Evolutionary conservation across 2,797 vertebrate genomes (phyloP).

Genomic region (Cryptoprocta ferox): DNA sequence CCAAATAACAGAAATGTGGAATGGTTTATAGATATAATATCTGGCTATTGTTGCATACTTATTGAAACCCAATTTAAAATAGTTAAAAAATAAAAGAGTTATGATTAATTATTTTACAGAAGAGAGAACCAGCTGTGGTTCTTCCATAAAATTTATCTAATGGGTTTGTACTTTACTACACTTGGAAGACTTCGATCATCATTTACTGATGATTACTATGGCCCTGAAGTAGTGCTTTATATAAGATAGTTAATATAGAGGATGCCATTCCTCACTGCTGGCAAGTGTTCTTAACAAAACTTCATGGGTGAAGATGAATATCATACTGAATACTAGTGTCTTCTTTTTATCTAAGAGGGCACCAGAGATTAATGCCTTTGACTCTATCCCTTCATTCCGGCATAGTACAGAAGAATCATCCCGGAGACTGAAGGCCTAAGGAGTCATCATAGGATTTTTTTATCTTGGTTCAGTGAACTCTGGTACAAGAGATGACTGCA

Average conservation of each 20-base stretch:
- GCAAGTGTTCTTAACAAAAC: not conserved
- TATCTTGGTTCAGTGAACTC: not conserved
- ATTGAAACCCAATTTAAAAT: not conserved
- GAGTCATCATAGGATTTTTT: not conserved
- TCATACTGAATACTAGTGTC: not conserved
- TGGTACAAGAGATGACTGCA: not conserved
- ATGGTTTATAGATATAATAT: not conserved
- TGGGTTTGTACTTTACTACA: not conserved
- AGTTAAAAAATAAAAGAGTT: not conserved
- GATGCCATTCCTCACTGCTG: not conserved
- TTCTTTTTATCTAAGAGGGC: not conserved
- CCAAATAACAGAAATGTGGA: not conserved
- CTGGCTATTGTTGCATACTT: not conserved
- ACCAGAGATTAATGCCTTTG: not conserved
- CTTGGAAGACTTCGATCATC: not conserved
- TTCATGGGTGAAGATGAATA: constrained; percentile 2
- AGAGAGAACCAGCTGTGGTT: not conserved
- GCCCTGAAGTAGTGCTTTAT: not conserved
- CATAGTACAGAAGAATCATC: not conserved
- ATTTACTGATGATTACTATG: constrained; percentile 1
- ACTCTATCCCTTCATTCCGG: not conserved
- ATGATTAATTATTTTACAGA: constrained; percentile 9
- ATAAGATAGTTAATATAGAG: not conserved
- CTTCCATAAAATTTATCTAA: not conserved
- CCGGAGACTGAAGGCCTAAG: not conserved